Evolutionary conservation across 2,113 vertebrate species (phyloP).

Genomic region (Chrysochloris asiatica): DNA sequence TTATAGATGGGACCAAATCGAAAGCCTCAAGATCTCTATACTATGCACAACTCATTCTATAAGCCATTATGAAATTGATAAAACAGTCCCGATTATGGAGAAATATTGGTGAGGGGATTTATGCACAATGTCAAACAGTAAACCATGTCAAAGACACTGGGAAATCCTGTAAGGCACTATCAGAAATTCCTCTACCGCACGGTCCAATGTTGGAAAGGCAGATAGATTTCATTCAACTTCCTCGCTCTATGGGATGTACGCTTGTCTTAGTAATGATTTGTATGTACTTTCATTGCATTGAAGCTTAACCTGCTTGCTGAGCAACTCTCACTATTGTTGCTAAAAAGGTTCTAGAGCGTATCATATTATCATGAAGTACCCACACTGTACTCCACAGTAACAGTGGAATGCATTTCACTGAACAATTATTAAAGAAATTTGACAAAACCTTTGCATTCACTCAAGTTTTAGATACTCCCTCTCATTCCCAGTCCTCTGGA

Average conservation of each 20-base stretch:
- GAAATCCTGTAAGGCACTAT: neutral
- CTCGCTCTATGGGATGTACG: neutral
- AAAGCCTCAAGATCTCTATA: neutral
- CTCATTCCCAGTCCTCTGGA: neutral
- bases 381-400: neutral
- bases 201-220: neutral
- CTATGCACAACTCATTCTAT: neutral
- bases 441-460: neutral
- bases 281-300: neutral
- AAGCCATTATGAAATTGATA: neutral
- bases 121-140: neutral
- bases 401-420: neutral
- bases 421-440: neutral
- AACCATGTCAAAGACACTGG: too few relatives aligned
- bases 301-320: neutral
- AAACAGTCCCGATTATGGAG: neutral
- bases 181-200: neutral
- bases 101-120: neutral
- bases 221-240: neutral
- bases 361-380: neutral
- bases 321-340: neutral
- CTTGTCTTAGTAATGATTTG: neutral
- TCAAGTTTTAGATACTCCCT: neutral
- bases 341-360: neutral
- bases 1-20: neutral